Evolutionary conservation across 2,888 invertebrate species (phyloP).

Genomic region (Entomobrya multifasciata): DNA sequence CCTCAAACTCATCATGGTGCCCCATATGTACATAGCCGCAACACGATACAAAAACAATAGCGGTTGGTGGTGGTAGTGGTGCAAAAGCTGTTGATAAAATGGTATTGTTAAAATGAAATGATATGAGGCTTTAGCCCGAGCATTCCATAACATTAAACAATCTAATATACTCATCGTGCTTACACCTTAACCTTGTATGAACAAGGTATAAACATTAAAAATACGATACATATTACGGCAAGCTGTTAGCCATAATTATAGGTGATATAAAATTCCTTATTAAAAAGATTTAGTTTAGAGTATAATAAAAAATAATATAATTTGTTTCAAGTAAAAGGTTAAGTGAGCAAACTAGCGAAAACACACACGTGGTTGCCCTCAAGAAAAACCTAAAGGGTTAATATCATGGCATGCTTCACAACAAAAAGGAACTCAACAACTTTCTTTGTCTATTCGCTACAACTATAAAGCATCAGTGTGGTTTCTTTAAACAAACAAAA

Average conservation of each 20-base stretch:
- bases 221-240: background rate
- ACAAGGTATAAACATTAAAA: background rate
- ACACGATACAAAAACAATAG: conserved; percentile 27
- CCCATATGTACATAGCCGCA: background rate
- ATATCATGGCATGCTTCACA: background rate
- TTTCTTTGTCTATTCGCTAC: background rate
- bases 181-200: conserved; percentile 22
- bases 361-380: conserved; percentile 7
- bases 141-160: conserved; percentile 40
- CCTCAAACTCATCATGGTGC: background rate
- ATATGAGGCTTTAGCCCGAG: conserved; percentile 13
- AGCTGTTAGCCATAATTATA: too few relatives aligned
- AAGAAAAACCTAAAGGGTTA: background rate
- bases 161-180: conserved; percentile 40
- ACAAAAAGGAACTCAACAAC: background rate
- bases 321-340: conserved; percentile 13
- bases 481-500: background rate
- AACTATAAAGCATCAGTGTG: background rate
- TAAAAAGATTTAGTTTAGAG: too few relatives aligned
- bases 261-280: too few relatives aligned
- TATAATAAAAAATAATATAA: too few relatives aligned
- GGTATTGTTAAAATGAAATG: conserved; percentile 20
- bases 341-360: background rate
- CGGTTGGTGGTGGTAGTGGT: conserved; percentile 42
- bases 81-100: conserved; percentile 54